Evolutionary conservation across 2,797 vertebrate species (phyloP).

Genomic region (Momotus momota): DNA sequence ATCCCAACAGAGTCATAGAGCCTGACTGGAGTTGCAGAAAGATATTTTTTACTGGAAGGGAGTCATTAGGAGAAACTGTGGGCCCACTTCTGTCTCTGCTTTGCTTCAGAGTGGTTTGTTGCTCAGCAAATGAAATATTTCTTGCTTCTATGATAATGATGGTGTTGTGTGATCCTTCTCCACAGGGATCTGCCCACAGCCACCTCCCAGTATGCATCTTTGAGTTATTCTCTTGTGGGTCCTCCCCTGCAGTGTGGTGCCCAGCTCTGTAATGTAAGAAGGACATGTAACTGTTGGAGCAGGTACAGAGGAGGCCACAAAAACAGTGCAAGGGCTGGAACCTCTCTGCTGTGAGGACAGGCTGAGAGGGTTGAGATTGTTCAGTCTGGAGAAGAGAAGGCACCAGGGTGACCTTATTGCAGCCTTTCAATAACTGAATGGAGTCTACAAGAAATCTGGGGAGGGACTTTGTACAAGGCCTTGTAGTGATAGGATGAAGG

Average conservation of each 20-base stretch:
- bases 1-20: no score
- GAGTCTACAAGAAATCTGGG: background rate
- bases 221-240: background rate
- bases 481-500: background rate
- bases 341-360: background rate
- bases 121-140: background rate
- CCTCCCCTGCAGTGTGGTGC: background rate
- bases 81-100: background rate
- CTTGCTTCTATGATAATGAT: fast-evolving
- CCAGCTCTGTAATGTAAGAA: background rate
- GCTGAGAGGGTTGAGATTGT: background rate
- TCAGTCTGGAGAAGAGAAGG: background rate
- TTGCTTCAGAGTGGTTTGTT: background rate
- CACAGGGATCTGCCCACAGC: background rate
- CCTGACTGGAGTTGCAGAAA: background rate
- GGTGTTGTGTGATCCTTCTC: background rate
- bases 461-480: background rate
- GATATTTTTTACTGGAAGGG: background rate
- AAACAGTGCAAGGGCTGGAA: background rate
- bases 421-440: background rate
- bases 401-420: background rate
- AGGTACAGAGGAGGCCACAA: no score
- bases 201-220: fast-evolving
- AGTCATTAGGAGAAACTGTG: background rate
- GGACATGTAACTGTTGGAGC: background rate